Evolutionary conservation across 2,797 vertebrate genomes (phyloP).

Genomic region (Rhynchonycteris naso): DNA sequence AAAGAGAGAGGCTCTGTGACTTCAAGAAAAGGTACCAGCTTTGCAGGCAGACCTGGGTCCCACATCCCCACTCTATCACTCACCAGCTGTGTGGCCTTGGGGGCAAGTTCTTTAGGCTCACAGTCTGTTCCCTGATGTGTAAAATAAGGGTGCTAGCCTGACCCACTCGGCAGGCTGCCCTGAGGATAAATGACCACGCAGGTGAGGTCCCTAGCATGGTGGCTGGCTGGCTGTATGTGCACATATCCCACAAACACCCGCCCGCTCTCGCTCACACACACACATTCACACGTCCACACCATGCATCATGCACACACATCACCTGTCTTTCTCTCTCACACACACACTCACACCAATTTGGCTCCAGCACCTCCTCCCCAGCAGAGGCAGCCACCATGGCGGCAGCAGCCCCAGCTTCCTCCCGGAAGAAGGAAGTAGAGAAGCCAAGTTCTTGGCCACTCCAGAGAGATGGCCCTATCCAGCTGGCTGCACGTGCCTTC

Average conservation of each 20-base stretch:
- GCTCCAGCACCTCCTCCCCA: constrained; percentile 10
- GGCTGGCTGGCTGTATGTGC: not conserved
- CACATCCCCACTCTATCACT: not conserved
- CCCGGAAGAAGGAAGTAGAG: not conserved
- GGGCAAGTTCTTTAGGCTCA: not conserved
- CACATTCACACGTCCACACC: not conserved
- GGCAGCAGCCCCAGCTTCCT: not conserved
- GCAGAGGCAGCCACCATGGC: not conserved
- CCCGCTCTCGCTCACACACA: not conserved
- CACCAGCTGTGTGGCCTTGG: not conserved
- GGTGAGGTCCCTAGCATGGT: not conserved
- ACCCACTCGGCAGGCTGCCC: not conserved
- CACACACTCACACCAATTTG: not conserved
- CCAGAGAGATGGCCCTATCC: not conserved
- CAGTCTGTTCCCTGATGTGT: not conserved
- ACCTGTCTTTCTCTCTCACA: not conserved
- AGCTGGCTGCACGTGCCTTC: not conserved
- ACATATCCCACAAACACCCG: not conserved
- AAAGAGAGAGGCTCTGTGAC: not conserved
- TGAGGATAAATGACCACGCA: not conserved
- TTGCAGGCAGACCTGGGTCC: not conserved
- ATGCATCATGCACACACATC: not conserved
- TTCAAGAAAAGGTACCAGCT: not conserved
- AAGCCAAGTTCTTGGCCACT: not conserved
- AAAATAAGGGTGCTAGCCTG: not conserved